These are phyloP conservation scores for Polyodon spathula DNA, from an alignment of 2,113 vertebrate genomes.

Conservation along the genomic window DNA sequence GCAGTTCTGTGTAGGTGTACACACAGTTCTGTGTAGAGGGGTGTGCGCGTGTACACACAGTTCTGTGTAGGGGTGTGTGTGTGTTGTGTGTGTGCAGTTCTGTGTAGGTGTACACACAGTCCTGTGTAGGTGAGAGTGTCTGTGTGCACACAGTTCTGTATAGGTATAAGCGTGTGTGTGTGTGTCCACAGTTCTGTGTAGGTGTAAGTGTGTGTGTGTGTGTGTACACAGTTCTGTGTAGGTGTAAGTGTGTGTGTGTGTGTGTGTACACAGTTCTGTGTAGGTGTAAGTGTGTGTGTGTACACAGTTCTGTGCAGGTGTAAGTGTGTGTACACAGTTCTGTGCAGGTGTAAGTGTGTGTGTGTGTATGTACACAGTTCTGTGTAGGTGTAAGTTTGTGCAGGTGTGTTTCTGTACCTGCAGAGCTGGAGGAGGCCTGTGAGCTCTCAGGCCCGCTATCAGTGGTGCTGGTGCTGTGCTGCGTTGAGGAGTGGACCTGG, in stretches of 20 bases:
- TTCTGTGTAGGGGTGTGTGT: neutral
- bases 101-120: no score
- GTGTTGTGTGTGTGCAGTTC: no score
- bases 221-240: neutral
- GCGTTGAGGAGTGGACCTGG: constrained; percentile 83
- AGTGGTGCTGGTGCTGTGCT: constrained; percentile 64
- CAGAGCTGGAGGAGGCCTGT: constrained; percentile 83
- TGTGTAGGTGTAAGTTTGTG: no score
- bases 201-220: neutral
- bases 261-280: neutral
- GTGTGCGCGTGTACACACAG: neutral
- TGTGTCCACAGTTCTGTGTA: neutral
- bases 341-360: neutral
- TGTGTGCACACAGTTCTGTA: no score
- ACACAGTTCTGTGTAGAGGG: neutral
- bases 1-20: no score
- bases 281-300: neutral
- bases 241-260: neutral
- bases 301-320: no score
- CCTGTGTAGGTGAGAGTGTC: no score
- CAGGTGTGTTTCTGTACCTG: constrained; percentile 53
- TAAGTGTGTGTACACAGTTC: neutral
- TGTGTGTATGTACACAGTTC: neutral
- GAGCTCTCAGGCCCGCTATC: constrained; percentile 86
- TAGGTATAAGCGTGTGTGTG: no score